Conservation (phyloP, 2,888 invertebrate species). For the Melanargia galathea region DNA sequence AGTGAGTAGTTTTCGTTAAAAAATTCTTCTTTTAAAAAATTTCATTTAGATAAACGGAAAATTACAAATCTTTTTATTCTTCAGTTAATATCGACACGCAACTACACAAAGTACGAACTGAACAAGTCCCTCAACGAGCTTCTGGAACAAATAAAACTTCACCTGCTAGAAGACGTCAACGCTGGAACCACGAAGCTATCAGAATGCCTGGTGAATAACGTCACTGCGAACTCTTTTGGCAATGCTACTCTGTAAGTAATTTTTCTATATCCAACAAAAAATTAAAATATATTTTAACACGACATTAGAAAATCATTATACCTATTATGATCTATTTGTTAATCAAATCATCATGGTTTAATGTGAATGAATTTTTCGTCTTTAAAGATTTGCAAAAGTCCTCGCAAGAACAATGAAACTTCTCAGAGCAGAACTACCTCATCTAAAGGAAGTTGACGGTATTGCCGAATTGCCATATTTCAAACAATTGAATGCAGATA, state of each 20-base stretch:
- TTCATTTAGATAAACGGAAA: neutral
- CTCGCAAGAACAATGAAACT: constrained; percentile 56
- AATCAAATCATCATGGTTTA: constrained; percentile 9
- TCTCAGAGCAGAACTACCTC: constrained; percentile 60
- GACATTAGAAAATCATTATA: no score
- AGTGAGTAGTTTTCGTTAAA: no score
- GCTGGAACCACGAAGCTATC: constrained; percentile 55
- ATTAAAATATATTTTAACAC: no score
- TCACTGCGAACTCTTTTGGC: constrained; percentile 60
- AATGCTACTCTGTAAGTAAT: constrained; percentile 66
- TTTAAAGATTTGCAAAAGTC: constrained; percentile 60
- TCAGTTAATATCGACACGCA: constrained; percentile 72
- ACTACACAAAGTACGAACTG: constrained; percentile 75
- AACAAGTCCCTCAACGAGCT: constrained; percentile 73
- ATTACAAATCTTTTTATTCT: neutral
- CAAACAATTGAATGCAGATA: constrained; percentile 49
- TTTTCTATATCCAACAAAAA: neutral
- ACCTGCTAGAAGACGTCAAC: constrained; percentile 62
- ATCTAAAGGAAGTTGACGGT: constrained; percentile 64
- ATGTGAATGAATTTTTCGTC: neutral
- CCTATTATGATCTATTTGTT: neutral
- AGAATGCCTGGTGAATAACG: constrained; percentile 60
- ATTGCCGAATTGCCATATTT: constrained; percentile 56
- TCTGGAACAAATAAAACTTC: constrained; percentile 62
- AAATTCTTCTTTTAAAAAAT: no score